phyloP scores from a whole-genome alignment of 2,888 invertebrate species.

The Liodrosophila aerea region DNA sequence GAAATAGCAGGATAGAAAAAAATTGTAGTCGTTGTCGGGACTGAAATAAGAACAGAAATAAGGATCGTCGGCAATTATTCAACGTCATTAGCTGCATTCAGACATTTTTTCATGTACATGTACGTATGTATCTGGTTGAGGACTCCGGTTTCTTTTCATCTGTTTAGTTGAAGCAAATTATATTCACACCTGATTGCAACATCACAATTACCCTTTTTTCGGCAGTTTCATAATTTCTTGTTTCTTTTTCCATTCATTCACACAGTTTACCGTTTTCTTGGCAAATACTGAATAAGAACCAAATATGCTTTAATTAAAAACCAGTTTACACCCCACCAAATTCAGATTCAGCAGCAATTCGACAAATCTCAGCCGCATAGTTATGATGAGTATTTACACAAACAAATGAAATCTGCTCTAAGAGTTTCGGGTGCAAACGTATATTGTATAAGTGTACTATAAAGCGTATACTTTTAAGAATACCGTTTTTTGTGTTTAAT shows the following conservation, averaged over 20 bases:
- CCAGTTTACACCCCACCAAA: constrained; percentile 51
- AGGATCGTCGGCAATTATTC: constrained; percentile 49
- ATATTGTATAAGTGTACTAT: no score
- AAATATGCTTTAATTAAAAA: constrained; percentile 68
- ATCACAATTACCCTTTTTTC: constrained; percentile 30
- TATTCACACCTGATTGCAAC: constrained; percentile 75
- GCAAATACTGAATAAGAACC: constrained; percentile 28
- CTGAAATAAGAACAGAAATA: constrained; percentile 10
- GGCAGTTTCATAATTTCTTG: constrained; percentile 1
- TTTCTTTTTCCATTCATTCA: constrained; percentile 17
- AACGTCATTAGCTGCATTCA: constrained; percentile 72
- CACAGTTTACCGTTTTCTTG: constrained; percentile 6
- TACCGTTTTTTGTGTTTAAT: no score
- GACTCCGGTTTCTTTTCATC: neutral
- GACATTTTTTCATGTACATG: constrained; percentile 14
- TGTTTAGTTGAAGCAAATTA: constrained; percentile 27
- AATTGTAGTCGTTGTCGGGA: no score
- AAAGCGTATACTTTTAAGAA: no score
- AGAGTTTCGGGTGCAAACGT: constrained; percentile 4
- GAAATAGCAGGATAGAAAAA: neutral
- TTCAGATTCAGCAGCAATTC: neutral
- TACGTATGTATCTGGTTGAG: neutral
- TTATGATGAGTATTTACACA: no score
- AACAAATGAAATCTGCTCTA: no score
- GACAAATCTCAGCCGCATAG: constrained; percentile 37